Base-by-base conservation (phyloP, 1,140 invertebrate genomes). In the Lethocerus indicus region DNA sequence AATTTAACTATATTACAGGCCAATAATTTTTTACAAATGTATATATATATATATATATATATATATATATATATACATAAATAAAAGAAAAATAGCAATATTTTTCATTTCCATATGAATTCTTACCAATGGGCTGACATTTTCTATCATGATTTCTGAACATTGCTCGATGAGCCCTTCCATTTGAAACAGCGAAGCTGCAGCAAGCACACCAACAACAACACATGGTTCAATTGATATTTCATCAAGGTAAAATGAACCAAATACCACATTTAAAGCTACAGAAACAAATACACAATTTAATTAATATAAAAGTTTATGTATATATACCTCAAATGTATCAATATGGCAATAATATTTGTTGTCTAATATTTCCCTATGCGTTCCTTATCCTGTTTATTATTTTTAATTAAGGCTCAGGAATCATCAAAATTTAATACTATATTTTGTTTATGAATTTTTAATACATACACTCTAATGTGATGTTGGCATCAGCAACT, bases 241-340 rank as follows among this genome's bases (percentile, higher is more conserved):
- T 67, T 86, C 82, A 59, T 85, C 81, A 57, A 75, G 75, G 59
- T 88, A 88, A 55, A 87, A 71, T 0, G 83, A 87, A 21, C 84
- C 82, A 55, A 87, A 73, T 7, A 84, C 79, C 23, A 75, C 72
- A 50, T 75, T 69, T 40, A 88, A 61, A 37, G 81, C 82, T 79
- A 54, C 53, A 58, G 68, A 61, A 55, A 60, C 53, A 56, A 47
- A 50, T 40, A 45, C n/a, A 5, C 18, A 27, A 23, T 14, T 14
- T 3, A 4, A 20, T 18, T 5, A 46, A 6, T 9, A 32, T 9
- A 32, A 32, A 32, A 32, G n/a, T 32, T 32, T 32, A n/a, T n/a
- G n/a, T n/a, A n/a, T n/a, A n/a, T n/a, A n/a, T n/a, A n/a, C n/a
- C n/a, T n/a, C n/a, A n/a, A n/a, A n/a, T n/a, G n/a, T n/a, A n/a